These are phyloP conservation scores for Hestina assimilis DNA, from an alignment of 1,140 invertebrate species.

Conservation along the genomic window DNA sequence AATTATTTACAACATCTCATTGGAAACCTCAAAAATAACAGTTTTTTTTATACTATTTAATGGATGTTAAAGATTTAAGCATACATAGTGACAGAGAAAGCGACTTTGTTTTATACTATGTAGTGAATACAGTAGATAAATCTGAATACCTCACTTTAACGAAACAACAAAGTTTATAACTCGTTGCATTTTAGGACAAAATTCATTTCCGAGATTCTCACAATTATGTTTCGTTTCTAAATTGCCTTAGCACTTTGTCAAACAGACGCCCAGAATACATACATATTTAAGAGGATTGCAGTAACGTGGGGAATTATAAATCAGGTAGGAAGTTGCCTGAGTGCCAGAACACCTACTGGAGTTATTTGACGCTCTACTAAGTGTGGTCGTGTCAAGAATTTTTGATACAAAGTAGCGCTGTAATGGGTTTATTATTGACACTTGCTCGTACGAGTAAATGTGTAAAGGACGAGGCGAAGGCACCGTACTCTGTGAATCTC, in stretches of 20 bases:
- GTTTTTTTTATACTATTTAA: no score
- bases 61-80: no score
- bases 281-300: conserved; percentile 22
- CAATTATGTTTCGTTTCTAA: conserved; percentile 21
- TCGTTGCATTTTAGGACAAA: conserved; percentile 1
- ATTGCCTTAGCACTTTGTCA: conserved; percentile 25
- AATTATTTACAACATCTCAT: no score
- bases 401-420: neutral
- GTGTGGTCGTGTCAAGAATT: neutral
- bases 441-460: neutral
- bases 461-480: neutral
- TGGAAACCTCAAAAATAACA: no score
- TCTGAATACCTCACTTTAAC: neutral
- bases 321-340: conserved; percentile 5
- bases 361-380: conserved; percentile 17
- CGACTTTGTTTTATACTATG: neutral
- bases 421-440: conserved; percentile 14
- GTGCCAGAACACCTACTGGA: neutral
- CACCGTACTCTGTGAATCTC: neutral
- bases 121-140: no score
- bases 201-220: conserved; percentile 11
- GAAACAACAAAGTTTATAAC: neutral
- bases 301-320: conserved; percentile 16
- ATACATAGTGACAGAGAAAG: no score
- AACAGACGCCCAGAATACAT: conserved; percentile 19